Conservation (phyloP, 2,888 invertebrate species). For the Hipparchia semele region DNA sequence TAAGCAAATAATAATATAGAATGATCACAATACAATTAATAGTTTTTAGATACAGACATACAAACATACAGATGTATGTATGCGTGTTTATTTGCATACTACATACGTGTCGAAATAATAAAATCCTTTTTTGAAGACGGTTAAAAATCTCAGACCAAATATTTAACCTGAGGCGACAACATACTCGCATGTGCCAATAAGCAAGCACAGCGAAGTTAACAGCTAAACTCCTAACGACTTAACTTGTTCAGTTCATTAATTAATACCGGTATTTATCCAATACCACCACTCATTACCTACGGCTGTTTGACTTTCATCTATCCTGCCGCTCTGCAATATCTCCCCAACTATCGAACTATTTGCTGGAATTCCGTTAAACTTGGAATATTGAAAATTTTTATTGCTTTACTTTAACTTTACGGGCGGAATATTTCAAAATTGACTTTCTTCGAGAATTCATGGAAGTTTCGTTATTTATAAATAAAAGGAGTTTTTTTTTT, state of each 20-base stretch:
- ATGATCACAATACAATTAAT: too few relatives aligned
- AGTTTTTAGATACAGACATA: too few relatives aligned
- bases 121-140: too few relatives aligned
- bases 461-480: slow-evolving; percentile 18
- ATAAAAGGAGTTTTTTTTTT: slow-evolving; percentile 2
- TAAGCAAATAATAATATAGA: too few relatives aligned
- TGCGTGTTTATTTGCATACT: too few relatives aligned
- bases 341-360: slow-evolving; percentile 18
- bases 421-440: slow-evolving; percentile 22
- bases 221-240: background rate
- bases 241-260: slow-evolving; percentile 11
- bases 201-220: slow-evolving; percentile 2
- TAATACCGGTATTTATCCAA: slow-evolving; percentile 11
- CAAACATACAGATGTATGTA: too few relatives aligned
- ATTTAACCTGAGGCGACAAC: too few relatives aligned
- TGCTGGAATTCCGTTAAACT: slow-evolving; percentile 20
- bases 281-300: background rate
- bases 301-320: slow-evolving; percentile 18
- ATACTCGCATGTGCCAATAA: background rate
- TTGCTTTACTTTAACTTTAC: slow-evolving; percentile 19
- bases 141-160: too few relatives aligned
- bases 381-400: slow-evolving; percentile 27
- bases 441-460: slow-evolving; percentile 21
- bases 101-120: too few relatives aligned
- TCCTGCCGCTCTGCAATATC: slow-evolving; percentile 2